Evolutionary conservation across 2,797 vertebrate genomes (phyloP).

Genomic region (Spinus pinus): DNA sequence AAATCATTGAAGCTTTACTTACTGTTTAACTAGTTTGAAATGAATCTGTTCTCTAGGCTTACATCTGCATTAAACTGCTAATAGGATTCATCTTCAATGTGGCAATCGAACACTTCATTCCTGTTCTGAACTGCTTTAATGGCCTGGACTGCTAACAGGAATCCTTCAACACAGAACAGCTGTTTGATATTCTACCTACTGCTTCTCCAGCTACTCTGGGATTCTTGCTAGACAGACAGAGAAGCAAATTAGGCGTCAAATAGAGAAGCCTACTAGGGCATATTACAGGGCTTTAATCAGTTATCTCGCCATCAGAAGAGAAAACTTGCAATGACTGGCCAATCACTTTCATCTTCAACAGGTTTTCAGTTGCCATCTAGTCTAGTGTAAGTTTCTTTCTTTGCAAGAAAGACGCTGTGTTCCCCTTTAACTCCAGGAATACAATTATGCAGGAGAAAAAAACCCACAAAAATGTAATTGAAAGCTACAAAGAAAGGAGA

Average conservation of each 20-base stretch:
- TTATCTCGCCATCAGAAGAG: not conserved
- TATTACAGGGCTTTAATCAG: not conserved
- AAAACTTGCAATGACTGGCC: not conserved
- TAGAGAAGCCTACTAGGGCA: not conserved
- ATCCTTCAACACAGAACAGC: not conserved
- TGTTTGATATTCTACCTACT: slow-evolving; percentile 4
- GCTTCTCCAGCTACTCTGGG: not conserved
- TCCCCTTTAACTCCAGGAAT: not conserved
- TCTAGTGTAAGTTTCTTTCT: not conserved
- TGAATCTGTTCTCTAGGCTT: slow-evolving; percentile 33
- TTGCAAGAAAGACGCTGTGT: not conserved
- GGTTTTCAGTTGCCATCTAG: not conserved
- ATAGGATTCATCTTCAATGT: slow-evolving; percentile 29
- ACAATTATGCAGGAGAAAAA: not conserved
- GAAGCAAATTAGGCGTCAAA: not conserved
- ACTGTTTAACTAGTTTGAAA: slow-evolving; percentile 44
- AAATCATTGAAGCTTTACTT: slow-evolving; percentile 40
- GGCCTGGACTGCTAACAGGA: not conserved
- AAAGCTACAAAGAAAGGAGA: not conserved
- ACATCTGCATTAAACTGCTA: slow-evolving; percentile 35
- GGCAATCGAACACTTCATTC: slow-evolving; percentile 15
- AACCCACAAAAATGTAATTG: not conserved
- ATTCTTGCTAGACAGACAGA: not conserved
- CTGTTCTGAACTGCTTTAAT: not conserved
- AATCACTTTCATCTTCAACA: not conserved